Evolutionary conservation across 2,113 vertebrate genomes (phyloP).

Genomic region (Phycodurus eques): DNA sequence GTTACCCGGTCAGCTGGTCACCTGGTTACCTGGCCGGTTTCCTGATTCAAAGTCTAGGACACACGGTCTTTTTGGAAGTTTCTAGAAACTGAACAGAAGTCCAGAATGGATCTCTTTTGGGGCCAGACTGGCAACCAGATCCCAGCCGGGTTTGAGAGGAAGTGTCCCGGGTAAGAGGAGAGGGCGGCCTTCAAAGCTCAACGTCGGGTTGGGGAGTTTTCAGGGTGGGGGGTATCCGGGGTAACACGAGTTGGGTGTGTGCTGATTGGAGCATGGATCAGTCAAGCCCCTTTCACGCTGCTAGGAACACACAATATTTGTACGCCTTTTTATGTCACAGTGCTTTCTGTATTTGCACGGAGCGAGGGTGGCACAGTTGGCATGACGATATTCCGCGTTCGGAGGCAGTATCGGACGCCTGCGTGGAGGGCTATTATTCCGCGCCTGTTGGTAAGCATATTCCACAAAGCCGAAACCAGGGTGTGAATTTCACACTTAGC

Average conservation of each 20-base stretch:
- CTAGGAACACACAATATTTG: too few relatives aligned
- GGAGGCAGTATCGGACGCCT: neutral
- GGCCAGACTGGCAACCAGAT: constrained; percentile 29
- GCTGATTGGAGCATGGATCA: constrained; percentile 35
- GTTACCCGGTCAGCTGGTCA: neutral
- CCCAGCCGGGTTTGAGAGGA: constrained; percentile 35
- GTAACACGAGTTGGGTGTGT: neutral
- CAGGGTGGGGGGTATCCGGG: neutral
- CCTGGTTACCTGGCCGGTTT: neutral
- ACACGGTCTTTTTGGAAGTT: neutral
- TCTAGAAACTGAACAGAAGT: constrained; percentile 26
- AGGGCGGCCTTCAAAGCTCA: constrained; percentile 66
- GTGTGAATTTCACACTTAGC: too few relatives aligned
- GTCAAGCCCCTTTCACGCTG: constrained; percentile 18
- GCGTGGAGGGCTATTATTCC: too few relatives aligned
- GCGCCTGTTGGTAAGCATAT: too few relatives aligned
- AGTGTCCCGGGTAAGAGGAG: constrained; percentile 47
- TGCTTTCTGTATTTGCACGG: too few relatives aligned
- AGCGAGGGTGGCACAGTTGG: too few relatives aligned
- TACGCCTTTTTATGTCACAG: too few relatives aligned
- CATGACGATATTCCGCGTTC: neutral
- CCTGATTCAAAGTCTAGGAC: neutral
- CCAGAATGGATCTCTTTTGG: constrained; percentile 30
- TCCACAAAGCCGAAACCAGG: too few relatives aligned
- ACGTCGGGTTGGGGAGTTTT: constrained; percentile 37